Conservation (phyloP, 2,113 vertebrate species). For the Chaetorhynchus papuensis region DNA sequence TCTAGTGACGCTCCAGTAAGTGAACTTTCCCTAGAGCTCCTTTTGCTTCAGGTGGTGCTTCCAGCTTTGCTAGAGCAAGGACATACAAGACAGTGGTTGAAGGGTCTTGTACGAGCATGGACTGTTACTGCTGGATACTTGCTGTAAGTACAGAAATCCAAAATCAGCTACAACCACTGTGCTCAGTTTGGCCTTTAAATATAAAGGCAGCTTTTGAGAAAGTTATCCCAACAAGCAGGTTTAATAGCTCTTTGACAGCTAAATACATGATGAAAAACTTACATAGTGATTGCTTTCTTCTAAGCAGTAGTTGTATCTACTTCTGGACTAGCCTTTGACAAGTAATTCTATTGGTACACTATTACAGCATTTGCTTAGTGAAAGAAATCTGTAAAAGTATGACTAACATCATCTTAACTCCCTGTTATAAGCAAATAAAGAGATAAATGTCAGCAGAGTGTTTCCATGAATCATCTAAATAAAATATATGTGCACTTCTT, state of each 20-base stretch:
- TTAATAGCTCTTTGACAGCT: neutral
- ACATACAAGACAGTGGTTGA: slow-evolving; percentile 97
- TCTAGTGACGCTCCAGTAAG: slow-evolving; percentile 96
- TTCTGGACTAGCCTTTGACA: neutral
- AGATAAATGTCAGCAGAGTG: neutral
- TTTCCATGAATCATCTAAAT: neutral
- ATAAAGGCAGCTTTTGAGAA: neutral
- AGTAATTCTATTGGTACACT: neutral
- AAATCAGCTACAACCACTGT: neutral
- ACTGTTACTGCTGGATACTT: slow-evolving; percentile 94
- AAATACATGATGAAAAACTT: neutral
- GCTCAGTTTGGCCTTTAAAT: neutral
- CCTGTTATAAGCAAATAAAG: neutral
- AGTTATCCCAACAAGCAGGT: neutral
- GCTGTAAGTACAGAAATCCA: slow-evolving; percentile 79
- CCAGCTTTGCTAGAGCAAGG: slow-evolving; percentile 97
- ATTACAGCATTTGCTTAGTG: neutral
- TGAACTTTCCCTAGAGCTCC: slow-evolving; percentile 94
- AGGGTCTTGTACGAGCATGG: slow-evolving; percentile 96
- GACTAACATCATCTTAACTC: neutral
- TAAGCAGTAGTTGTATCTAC: neutral
- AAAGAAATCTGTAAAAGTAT: neutral
- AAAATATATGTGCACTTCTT: neutral
- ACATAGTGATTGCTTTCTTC: neutral
- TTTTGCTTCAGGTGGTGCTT: slow-evolving; percentile 96